Base-by-base conservation (phyloP, 2,113 vertebrate species). In the Castor canadensis region DNA sequence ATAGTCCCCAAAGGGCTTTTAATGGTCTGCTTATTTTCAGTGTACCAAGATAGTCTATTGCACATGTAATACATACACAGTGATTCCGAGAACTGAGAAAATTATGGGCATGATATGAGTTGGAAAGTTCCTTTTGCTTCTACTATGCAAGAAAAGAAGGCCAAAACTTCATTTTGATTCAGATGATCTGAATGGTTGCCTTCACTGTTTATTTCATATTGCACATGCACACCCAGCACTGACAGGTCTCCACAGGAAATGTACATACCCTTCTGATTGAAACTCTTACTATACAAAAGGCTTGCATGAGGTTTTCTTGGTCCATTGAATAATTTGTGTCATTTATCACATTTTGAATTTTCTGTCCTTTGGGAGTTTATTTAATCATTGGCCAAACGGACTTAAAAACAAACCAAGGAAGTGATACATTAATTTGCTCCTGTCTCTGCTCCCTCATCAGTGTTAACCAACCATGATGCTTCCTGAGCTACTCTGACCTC, bases 211-310 rank as follows among this genome's bases (percentile, higher is more conserved):
- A 91, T 79, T 95, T 95, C 26, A 16, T 85, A 49, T 69, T 67
- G 43, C 69, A 73, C 77, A n/a, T 64, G 38, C 66, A 87, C 71
- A 86, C 47, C 40, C 35, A 77, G 38, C 38, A 49, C 83, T 93
- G 58, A 96, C 88, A 94, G 60, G 54, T 86, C 30, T 95, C 58
- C 35, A 40, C 40, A 95, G 95, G 95, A 96, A 97, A 93, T 85
- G 82, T 79, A 24, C 54, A 16, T 67, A 87, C 22, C 72, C 58
- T 66, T 90, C 7, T 89, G 81, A 86, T 91, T 76, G 79, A 96
- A 84, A 86, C 26, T 52, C 45, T 35, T 40, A 66, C 40, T n/a
- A 6, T 75, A 89, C 45, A 52, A 93, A 93, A 64, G 52, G 13
- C 43, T n/a, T n/a, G 47, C 81, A 72, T 94, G 49, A 93, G 73